Percentiles rank a stretch among this genome's conserved stretches.
Conservation (phyloP, 2,888 invertebrate genomes). For the Pheosia tremula region DNA sequence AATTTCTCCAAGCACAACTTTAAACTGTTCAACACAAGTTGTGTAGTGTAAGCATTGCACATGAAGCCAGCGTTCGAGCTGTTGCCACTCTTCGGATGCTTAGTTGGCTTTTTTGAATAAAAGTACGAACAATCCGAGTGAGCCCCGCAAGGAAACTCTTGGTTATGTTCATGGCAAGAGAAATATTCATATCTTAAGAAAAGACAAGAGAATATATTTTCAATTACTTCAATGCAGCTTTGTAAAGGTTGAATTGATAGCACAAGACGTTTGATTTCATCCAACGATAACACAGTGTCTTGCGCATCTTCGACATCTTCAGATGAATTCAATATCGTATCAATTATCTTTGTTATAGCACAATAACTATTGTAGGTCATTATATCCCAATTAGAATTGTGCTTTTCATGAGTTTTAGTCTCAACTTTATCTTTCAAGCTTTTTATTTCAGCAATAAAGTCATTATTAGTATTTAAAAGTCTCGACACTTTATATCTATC, state of each 20-base stretch:
- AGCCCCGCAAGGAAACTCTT: conserved; percentile 72
- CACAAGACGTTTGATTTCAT: conserved; percentile 77
- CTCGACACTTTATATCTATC: conserved; percentile 80
- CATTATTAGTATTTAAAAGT: conserved; percentile 74
- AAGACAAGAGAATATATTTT: conserved; percentile 89
- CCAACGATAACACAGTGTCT: conserved; percentile 69
- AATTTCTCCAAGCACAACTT: conserved; percentile 82
- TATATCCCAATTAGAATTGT: conserved; percentile 69
- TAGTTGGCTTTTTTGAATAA: conserved; percentile 72
- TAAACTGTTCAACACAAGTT: conserved; percentile 83
- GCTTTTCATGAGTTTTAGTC: conserved; percentile 44
- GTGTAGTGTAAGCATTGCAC: conserved; percentile 84
- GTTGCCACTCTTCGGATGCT: conserved; percentile 49
- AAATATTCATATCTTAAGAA: conserved; percentile 87
- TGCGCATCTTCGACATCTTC: conserved; percentile 62
- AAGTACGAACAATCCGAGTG: conserved; percentile 80
- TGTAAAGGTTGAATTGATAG: conserved; percentile 73
- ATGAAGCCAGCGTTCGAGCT: conserved; percentile 78
- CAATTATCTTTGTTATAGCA: conserved; percentile 78
- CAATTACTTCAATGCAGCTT: conserved; percentile 86
- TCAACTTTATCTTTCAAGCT: conserved; percentile 54
- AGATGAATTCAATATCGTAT: conserved; percentile 72
- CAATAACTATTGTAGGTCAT: conserved; percentile 80
- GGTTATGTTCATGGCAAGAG: conserved; percentile 78
- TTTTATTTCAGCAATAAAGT: conserved; percentile 68